Evolutionary conservation across 1,140 invertebrate genomes (phyloP).

Genomic region (Lepidotrigona ventralis): DNA sequence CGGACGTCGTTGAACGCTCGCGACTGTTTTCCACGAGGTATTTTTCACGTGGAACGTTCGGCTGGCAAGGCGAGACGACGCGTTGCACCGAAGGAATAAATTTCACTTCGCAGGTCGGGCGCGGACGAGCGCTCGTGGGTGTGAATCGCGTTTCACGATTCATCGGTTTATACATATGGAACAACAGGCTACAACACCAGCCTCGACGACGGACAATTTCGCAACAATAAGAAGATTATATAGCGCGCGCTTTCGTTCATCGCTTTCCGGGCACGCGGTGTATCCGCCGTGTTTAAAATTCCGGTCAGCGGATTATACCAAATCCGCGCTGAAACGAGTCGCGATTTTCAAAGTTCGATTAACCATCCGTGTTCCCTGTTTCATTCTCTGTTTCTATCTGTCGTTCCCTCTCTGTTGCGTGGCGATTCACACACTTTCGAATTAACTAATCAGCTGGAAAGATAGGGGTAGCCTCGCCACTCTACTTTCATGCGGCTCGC

Average conservation of each 20-base stretch:
- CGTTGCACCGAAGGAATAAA: neutral
- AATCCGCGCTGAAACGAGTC: neutral
- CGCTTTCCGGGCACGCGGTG: neutral
- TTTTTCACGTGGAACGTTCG: neutral
- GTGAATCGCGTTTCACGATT: conserved; percentile 28
- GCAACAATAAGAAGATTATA: conserved; percentile 44
- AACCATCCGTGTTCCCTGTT: conserved; percentile 3
- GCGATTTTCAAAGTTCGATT: conserved; percentile 36
- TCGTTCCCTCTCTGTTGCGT: neutral
- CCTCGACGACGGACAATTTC: conserved; percentile 15
- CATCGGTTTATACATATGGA: conserved; percentile 29
- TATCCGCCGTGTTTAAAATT: conserved; percentile 32
- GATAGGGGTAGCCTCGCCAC: neutral
- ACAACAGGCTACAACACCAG: neutral
- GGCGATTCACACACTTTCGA: neutral
- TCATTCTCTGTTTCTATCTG: no score
- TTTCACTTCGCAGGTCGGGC: neutral
- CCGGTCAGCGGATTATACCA: conserved; percentile 5
- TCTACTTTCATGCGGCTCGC: neutral
- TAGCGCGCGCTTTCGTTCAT: conserved; percentile 21
- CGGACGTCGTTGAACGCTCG: neutral
- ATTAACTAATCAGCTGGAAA: conserved; percentile 22
- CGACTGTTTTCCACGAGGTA: neutral
- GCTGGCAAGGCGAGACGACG: neutral
- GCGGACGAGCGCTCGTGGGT: no score